Evolutionary conservation across 2,797 vertebrate genomes (phyloP).

Genomic region (Manis crassicaudata): DNA sequence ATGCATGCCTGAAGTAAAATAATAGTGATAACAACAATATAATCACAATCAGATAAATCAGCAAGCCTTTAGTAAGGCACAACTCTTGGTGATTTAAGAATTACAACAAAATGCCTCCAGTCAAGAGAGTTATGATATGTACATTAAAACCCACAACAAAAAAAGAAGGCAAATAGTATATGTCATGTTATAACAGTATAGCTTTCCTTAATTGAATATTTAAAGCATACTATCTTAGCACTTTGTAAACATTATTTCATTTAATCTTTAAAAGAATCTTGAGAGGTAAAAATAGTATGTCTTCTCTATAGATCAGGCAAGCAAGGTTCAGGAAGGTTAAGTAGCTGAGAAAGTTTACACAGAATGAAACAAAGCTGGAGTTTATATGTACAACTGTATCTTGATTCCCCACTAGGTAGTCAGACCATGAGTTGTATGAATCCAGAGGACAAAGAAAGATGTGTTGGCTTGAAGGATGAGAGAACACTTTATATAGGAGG

Average conservation of each 20-base stretch:
- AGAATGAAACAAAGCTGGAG: background rate
- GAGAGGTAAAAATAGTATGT: background rate
- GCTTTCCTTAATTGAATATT: background rate
- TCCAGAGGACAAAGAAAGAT: background rate
- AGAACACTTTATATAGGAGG: background rate
- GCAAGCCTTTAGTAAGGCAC: background rate
- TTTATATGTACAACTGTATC: background rate
- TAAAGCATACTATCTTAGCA: background rate
- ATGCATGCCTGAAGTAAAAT: background rate
- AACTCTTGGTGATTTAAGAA: background rate
- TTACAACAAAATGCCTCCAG: background rate
- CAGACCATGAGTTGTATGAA: background rate
- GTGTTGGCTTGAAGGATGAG: background rate
- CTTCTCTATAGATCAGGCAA: background rate
- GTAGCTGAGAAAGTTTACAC: background rate
- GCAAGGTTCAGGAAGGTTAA: background rate
- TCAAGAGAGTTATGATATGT: background rate
- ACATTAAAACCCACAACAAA: background rate
- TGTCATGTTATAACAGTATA: background rate
- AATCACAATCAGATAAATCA: conserved; percentile 7
- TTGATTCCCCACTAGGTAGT: background rate
- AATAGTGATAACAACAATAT: background rate
- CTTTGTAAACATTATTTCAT: background rate
- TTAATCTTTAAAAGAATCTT: background rate
- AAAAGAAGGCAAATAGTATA: background rate